Base-by-base conservation (phyloP, 2,113 vertebrate species). In the Cynoglossus semilaevis region DNA sequence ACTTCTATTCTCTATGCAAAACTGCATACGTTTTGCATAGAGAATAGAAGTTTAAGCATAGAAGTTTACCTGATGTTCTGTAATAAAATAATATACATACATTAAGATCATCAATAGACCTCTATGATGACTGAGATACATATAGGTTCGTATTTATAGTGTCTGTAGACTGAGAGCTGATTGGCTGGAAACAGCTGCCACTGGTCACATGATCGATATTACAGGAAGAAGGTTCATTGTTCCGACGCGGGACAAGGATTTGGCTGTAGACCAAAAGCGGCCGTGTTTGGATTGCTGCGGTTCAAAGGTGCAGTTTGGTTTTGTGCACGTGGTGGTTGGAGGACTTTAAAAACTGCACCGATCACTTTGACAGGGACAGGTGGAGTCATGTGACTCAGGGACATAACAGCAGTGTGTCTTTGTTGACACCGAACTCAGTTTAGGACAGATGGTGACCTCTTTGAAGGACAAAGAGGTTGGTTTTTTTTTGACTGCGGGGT, bases 161-260 rank as follows among this genome's bases (percentile, higher is more conserved):
- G 6, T 29, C 22, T 29, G 6, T 29, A 29, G 22, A 11, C 10
- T 14, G 9, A 41, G 38, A 38, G 16, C 56, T 62, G 56, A 62
- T 46, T 41, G 36, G 50, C 14, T 48, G 2, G 6, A 46, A 56
- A 40, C 34, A 16, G 18, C n/a, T 56, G 41, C 65, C 19, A 53
- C 17, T 46, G 47, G 59, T 47, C 44, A 48, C 6, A 6, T 29
- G 22, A 29, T 29, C 15, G 18, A 38, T 12, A 45, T 70, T 73
- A 60, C n/a, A 54, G 34, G 36, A 60, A 66, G 53, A 50, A 19
- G 19, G 41, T 40, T 43, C 55, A 68, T 74, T 74, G 72, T 62
- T 76, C 36, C 34, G 9, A 46, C 15, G 35, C 46, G 43, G 38
- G 41, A 41, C 29, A 14, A 46, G 36, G 13, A 51, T 47, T 58